phyloP scores from a whole-genome alignment of 2,797 vertebrate genomes.

The Tangara arthus region DNA sequence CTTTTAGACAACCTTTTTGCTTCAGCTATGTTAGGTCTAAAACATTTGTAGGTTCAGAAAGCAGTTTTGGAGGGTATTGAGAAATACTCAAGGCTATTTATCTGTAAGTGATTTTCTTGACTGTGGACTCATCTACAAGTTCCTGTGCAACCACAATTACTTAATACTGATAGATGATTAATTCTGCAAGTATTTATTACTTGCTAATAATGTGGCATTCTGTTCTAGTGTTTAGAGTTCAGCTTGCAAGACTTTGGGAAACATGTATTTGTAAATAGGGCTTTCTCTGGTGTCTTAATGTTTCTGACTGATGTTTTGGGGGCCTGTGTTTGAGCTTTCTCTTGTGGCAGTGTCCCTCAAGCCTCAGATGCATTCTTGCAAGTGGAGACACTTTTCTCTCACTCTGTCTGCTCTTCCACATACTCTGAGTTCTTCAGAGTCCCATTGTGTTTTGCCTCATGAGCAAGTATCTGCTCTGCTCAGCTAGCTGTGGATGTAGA shows the following conservation, averaged over 20 bases:
- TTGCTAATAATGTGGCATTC: neutral
- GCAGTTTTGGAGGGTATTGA: neutral
- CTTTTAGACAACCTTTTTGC: neutral
- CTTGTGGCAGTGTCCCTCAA: neutral
- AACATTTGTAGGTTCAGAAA: neutral
- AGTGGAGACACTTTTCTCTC: neutral
- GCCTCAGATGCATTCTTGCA: neutral
- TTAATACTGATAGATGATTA: neutral
- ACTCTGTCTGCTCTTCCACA: neutral
- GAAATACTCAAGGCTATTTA: neutral
- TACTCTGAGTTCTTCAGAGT: neutral
- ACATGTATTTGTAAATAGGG: neutral
- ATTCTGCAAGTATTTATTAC: neutral
- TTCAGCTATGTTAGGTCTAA: neutral
- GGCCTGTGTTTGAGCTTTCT: neutral
- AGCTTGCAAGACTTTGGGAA: neutral
- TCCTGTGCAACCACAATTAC: neutral
- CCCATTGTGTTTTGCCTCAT: neutral
- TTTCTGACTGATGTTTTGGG: neutral
- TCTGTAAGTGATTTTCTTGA: neutral
- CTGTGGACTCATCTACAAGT: neutral
- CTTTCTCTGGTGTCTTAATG: neutral
- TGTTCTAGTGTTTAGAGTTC: neutral
- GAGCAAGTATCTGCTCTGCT: neutral
- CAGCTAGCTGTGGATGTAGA: neutral